Base-by-base conservation (phyloP, 2,113 vertebrate species). In the Nothobranchius kuhntae region DNA sequence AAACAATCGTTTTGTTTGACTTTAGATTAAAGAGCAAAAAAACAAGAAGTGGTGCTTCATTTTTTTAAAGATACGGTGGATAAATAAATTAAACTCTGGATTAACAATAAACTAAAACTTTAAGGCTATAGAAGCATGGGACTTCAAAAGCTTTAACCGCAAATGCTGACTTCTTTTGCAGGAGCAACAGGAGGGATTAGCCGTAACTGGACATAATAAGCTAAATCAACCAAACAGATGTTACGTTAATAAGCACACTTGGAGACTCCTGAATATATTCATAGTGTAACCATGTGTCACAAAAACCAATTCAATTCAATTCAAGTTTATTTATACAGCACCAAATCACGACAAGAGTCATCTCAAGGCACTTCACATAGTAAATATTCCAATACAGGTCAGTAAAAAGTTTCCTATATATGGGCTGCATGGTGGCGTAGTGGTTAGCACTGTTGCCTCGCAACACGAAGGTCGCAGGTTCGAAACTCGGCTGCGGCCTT, bases 171-270 rank as follows among this genome's bases (percentile, higher is more conserved):
- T 75, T 11, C 38, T 71, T 42, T 68, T 71, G 30, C 30, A 30
- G 30, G 30, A 30, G 30, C 38, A 40, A 40, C 45, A 53, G 62
- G 63, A 71, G 53, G 71, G 68, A 82, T 78, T 40, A 45, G 61
- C 51, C 69, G 67, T 53, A 81, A 78, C 60, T 63, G 78, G 21
- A 21, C 21, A 21, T 21, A 21, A 21, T 30, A 30, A 1, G 30
- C 30, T 3, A 65, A 78, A 62, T 78, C 59, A 82, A 75, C 24
- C 64, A 77, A 84, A 78, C 66, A 84, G 75, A 85, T 74, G 73
- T 74, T 44, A 40, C 47, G 59, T 79, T 21, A 21, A 21, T 21
- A 21, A 21, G 70, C 53, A 45, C 73, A 44, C 61, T 69, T 68
- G 60, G 44, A 75, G 55, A 54, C 72, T 78, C 65, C 77, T 64